Evolutionary conservation across 2,113 vertebrate genomes (phyloP).

Genomic region (Gymnobelideus leadbeateri): DNA sequence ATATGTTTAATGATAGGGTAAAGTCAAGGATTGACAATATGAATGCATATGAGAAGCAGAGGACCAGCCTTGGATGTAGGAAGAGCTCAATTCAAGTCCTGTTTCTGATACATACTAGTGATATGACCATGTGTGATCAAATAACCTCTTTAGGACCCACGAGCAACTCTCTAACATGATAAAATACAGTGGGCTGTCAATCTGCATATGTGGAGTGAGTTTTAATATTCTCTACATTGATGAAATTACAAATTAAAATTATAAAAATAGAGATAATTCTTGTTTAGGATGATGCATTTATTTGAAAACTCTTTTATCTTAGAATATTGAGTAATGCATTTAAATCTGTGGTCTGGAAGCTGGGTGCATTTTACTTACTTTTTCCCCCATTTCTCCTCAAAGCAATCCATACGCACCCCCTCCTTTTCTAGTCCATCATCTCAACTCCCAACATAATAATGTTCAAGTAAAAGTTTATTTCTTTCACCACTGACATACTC

Average conservation of each 20-base stretch:
- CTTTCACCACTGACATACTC: conserved; percentile 41
- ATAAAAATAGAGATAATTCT: neutral
- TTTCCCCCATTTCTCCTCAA: conserved; percentile 6
- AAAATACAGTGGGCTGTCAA: neutral
- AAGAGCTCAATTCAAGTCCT: neutral
- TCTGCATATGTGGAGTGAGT: neutral
- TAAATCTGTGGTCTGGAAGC: neutral
- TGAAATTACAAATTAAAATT: neutral
- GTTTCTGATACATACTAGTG: neutral
- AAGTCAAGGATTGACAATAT: too few species aligned
- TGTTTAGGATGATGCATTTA: neutral
- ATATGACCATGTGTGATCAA: neutral
- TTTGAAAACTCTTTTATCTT: neutral
- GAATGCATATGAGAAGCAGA: neutral
- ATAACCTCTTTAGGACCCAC: neutral
- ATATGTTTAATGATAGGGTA: too few species aligned
- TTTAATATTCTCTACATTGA: neutral
- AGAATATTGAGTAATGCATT: neutral
- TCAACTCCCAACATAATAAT: neutral
- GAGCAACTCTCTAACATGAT: neutral
- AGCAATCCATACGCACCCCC: neutral
- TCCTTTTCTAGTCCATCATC: neutral
- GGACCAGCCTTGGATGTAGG: neutral
- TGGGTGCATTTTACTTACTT: neutral
- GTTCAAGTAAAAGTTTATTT: neutral